Evolutionary conservation across 2,797 vertebrate species (phyloP).

Genomic region (Tokudaia tokunoshimensis): DNA sequence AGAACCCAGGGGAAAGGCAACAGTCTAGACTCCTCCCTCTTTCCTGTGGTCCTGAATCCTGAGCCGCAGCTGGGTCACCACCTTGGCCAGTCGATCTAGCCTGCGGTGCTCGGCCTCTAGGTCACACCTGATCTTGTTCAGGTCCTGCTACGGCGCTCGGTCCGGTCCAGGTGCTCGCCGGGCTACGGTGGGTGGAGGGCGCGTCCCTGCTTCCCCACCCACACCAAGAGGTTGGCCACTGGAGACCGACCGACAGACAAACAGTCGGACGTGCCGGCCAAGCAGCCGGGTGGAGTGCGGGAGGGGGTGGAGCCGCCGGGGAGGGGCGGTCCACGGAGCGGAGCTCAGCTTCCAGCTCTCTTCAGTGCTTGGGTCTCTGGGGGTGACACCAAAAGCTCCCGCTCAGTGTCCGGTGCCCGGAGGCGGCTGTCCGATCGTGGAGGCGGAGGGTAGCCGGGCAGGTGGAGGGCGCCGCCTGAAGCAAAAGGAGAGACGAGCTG

Average conservation of each 20-base stretch:
- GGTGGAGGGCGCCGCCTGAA: slow-evolving; percentile 44
- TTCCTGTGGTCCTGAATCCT: accelerated
- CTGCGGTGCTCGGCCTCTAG: not conserved
- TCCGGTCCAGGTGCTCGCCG: not conserved
- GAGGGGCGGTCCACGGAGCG: slow-evolving; percentile 63
- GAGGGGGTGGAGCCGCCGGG: slow-evolving; percentile 68
- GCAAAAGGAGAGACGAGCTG: not conserved
- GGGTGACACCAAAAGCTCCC: slow-evolving; percentile 67
- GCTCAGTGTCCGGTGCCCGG: slow-evolving; percentile 27
- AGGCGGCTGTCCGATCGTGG: not conserved
- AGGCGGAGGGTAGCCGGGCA: slow-evolving; percentile 34
- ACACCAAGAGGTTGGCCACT: not conserved
- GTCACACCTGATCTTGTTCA: slow-evolving; percentile 24
- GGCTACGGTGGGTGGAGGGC: not conserved
- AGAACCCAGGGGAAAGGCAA: not conserved
- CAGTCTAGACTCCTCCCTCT: not conserved
- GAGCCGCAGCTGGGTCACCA: not conserved
- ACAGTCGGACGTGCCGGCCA: not conserved
- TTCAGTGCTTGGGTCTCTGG: not conserved
- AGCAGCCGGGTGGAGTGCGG: not conserved
- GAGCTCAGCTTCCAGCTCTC: slow-evolving; percentile 59
- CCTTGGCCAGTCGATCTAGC: not conserved
- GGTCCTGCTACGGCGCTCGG: not conserved
- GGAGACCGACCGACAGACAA: not conserved
- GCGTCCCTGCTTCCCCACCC: not conserved